Base-by-base conservation (phyloP, 2,888 invertebrate species). In the Drosophila barbarae region DNA sequence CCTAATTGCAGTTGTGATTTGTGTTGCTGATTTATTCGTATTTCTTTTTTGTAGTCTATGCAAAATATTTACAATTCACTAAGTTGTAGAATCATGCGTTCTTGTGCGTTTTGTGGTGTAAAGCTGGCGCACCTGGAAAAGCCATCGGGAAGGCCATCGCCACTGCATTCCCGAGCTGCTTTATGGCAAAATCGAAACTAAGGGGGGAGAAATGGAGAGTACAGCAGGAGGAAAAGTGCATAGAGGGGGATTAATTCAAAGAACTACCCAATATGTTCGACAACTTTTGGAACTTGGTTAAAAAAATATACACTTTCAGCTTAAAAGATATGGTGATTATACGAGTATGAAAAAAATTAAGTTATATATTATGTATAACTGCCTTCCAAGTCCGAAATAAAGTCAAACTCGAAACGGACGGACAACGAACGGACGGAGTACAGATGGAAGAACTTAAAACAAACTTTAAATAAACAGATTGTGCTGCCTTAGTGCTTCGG, bases 401-500 rank as follows among this genome's bases (percentile, higher is more conserved):
- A 32, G 21, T 28, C 51, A 51, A 38, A 38, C 32, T 23, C 15
- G 30, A 15, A 38, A 23, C 23, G 54, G 32, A 53, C 38, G 12
- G 39, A 12, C 28, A n/a, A 21, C 41, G 56, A 41, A 42, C 32
- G 46, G 42, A 59, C 55, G 47, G 65, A 50, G 60, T 51, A 76
- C 54, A 68, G 60, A 53, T 42, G 41, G 41, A 39, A 34, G 63
- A 34, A 32, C 61, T 70, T 72, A 70, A 64, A 71, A 51, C 44
- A 52, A 73, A 50, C 49, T 51, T 78, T 78, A 72, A 69, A 72
- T 78, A 78, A 67, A 56, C 52, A 50, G 50, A 39, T n/a, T 36
- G 23, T 42, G 35, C n/a, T n/a, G 41, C 47, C 32, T 73, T 85
- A 89, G 74, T 90, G 92, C 87, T 93, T 92, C 57, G 92, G 91